Conservation (phyloP, 2,888 invertebrate species). For the Gisinianus flammeolus region DNA sequence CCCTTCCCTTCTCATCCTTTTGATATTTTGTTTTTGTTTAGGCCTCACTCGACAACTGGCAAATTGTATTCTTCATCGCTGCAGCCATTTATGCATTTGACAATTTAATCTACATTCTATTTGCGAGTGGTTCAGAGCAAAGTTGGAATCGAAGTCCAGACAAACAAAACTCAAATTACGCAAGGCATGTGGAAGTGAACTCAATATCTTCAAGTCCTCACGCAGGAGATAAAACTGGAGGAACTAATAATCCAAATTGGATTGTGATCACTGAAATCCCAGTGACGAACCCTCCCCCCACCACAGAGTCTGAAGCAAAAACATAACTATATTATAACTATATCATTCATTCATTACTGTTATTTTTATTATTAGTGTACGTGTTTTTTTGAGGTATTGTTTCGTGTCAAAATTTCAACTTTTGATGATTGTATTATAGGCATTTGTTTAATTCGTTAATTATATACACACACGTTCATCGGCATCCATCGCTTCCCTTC, state of each 20-base stretch:
- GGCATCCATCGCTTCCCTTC: too few species aligned
- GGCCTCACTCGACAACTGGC: constrained; percentile 58
- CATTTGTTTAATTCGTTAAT: too few species aligned
- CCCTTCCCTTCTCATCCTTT: not conserved
- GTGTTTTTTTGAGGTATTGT: not conserved
- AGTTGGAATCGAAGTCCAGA: constrained; percentile 52
- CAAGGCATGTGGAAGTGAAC: not conserved
- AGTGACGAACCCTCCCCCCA: not conserved
- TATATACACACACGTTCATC: too few species aligned
- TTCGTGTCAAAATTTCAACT: too few species aligned
- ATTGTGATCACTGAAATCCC: not conserved
- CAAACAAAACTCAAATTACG: not conserved
- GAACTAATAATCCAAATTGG: not conserved
- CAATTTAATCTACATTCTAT: constrained; percentile 57
- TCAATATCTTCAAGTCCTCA: too few species aligned
- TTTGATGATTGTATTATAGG: too few species aligned
- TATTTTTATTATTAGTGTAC: not conserved
- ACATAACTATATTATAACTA: too few species aligned
- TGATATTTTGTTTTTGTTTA: constrained; percentile 32
- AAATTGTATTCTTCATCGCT: constrained; percentile 58
- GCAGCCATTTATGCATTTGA: constrained; percentile 55
- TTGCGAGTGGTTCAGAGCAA: constrained; percentile 57
- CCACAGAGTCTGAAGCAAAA: not conserved
- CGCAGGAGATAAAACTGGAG: too few species aligned
- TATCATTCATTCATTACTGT: too few species aligned